phyloP scores from a whole-genome alignment of 2,797 vertebrate genomes.

The Takifugu ocellatus region DNA sequence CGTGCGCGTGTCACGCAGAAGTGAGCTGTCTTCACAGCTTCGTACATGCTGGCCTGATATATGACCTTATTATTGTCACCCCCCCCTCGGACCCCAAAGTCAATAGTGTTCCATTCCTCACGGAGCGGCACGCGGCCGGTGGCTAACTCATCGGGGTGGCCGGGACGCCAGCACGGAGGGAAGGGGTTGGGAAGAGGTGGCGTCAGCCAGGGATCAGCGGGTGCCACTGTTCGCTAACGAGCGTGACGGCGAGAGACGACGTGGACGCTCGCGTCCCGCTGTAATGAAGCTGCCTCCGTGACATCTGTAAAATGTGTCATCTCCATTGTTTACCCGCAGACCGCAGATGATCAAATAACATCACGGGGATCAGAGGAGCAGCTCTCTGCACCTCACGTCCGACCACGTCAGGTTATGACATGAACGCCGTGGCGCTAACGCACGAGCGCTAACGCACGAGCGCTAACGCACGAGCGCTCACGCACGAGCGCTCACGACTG shows the following conservation, averaged over 20 bases:
- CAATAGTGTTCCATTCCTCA: conserved; percentile 76
- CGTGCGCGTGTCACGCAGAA: conserved; percentile 19
- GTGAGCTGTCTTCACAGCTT: conserved; percentile 47
- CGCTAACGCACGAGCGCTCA: conserved; percentile 23
- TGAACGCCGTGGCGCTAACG: conserved; percentile 9
- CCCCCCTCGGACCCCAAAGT: conserved; percentile 53
- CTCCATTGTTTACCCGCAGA: conserved; percentile 66
- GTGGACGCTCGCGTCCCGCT: conserved; percentile 45
- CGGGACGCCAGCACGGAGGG: conserved; percentile 26
- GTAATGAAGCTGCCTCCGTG: conserved; percentile 59
- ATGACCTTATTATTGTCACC: conserved; percentile 72
- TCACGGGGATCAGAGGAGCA: conserved; percentile 28
- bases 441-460: conserved; percentile 24
- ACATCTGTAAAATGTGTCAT: conserved; percentile 71
- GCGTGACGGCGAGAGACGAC: conserved; percentile 63
- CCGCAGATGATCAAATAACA: conserved; percentile 60
- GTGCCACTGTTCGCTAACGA: conserved; percentile 63
- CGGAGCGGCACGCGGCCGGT: conserved; percentile 52
- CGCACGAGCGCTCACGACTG: conserved; percentile 24
- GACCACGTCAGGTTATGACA: conserved; percentile 16
- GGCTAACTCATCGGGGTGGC: conserved; percentile 49
- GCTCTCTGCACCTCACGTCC: conserved; percentile 25
- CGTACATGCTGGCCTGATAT: conserved; percentile 70
- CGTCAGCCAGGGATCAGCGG: conserved; percentile 49
- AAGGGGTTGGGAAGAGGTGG: conserved; percentile 14